These are phyloP conservation scores for Pachyuromys duprasi DNA, from an alignment of 2,797 vertebrate genomes.

Conservation along the genomic window DNA sequence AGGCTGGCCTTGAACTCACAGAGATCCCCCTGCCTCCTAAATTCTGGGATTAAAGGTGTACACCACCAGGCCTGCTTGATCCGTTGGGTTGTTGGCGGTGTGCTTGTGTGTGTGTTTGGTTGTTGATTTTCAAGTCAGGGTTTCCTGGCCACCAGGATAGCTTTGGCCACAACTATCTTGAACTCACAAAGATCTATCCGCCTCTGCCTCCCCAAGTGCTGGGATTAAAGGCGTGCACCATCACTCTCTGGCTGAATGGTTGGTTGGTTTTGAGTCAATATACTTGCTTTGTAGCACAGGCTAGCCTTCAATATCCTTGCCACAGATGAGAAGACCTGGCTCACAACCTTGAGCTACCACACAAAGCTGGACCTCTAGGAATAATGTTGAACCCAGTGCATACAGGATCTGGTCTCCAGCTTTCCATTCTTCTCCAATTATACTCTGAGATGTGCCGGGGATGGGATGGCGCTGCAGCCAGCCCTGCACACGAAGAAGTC, in stretches of 20 bases:
- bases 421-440: too few relatives aligned
- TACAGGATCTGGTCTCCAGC: background rate
- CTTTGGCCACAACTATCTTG: too few relatives aligned
- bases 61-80: background rate
- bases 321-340: background rate
- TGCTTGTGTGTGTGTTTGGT: too few relatives aligned
- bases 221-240: background rate
- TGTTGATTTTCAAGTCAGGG: background rate
- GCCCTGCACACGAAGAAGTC: constrained; percentile 97
- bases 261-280: background rate
- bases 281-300: background rate
- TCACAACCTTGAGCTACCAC: background rate
- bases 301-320: background rate
- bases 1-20: background rate
- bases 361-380: background rate
- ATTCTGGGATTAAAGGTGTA: background rate
- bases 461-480: constrained; percentile 95
- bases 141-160: too few relatives aligned
- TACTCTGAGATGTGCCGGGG: constrained; percentile 90
- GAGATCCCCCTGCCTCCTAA: background rate
- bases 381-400: background rate
- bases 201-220: background rate
- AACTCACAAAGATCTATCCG: background rate
- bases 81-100: too few relatives aligned
- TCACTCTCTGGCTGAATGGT: background rate